Base-by-base conservation (phyloP, 2,113 vertebrate species). In the Tauraco erythrolophus region DNA sequence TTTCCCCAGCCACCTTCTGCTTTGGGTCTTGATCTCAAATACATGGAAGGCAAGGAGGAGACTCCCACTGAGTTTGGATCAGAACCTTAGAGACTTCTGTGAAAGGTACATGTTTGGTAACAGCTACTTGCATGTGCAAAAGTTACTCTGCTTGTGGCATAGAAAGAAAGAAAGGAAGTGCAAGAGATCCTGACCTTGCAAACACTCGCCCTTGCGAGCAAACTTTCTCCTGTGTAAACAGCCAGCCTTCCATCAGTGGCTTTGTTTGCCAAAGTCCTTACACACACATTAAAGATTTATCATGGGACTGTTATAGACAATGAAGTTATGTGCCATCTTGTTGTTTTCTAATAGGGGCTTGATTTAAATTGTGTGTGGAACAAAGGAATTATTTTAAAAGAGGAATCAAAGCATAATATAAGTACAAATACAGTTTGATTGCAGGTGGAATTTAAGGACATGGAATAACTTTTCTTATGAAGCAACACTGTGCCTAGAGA, bases 231-330 rank as follows among this genome's bases (percentile, higher is more conserved):
- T 41, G 35, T 30, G 72, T 17, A 54, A 84, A 27, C 13, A 86
- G 18, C 17, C 58, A 79, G 51, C 51, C 15, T 66, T 14, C n/a
- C 65, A 11, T 37, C 54, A 33, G 18, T 11, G 46, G 19, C 11
- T 94, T 81, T 48, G 14, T 87, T 84, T 94, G 48, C 60, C 23
- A 0, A 21, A 94, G 23, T 48, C 54, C 53, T 72, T 39, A 43
- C 66, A 69, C 61, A 56, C 12, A 33, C 27, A 58, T 80, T 53
- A 60, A 94, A 78, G 57, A 77, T 91, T 87, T 68, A 60, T 43
- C 80, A n/a, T 0, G 0, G 54, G 28, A 11, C 60, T 48, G 11
- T 10, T 57, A 31, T 0, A 68, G 56, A 58, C 46, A 78, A 35
- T 3, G 17, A 87, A n/a, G 51, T 68, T 75, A 11, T 28, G 21